These are phyloP conservation scores for Oenanthe melanoleuca DNA, from an alignment of 2,113 vertebrate species.

Conservation along the genomic window DNA sequence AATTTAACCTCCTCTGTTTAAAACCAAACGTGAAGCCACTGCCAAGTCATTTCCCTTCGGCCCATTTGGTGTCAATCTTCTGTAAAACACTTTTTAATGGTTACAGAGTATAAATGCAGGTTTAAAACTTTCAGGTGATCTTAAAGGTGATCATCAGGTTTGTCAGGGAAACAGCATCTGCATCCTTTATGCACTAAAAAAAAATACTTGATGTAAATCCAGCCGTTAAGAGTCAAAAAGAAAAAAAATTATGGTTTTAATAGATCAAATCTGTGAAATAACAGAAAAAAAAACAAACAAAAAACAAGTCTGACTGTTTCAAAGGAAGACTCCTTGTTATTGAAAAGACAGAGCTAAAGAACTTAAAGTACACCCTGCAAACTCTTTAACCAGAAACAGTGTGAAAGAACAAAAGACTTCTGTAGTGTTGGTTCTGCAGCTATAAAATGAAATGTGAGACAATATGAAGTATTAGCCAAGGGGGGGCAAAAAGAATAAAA, in stretches of 20 bases:
- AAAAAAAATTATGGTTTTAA: neutral
- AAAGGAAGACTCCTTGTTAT: neutral
- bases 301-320: neutral
- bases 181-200: neutral
- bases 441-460: neutral
- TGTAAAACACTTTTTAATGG: neutral
- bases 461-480: neutral
- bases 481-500: neutral
- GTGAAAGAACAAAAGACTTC: neutral
- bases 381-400: neutral
- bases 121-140: neutral
- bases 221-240: neutral
- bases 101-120: neutral
- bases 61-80: neutral
- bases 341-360: neutral
- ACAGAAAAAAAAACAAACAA: neutral
- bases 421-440: neutral
- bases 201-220: neutral
- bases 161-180: neutral
- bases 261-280: neutral
- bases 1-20: neutral
- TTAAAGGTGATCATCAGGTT: neutral
- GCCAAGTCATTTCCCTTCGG: neutral
- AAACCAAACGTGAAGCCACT: neutral
- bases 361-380: neutral